These are phyloP conservation scores for Andrena trimmerana DNA, from an alignment of 2,888 invertebrate species.

Conservation along the genomic window DNA sequence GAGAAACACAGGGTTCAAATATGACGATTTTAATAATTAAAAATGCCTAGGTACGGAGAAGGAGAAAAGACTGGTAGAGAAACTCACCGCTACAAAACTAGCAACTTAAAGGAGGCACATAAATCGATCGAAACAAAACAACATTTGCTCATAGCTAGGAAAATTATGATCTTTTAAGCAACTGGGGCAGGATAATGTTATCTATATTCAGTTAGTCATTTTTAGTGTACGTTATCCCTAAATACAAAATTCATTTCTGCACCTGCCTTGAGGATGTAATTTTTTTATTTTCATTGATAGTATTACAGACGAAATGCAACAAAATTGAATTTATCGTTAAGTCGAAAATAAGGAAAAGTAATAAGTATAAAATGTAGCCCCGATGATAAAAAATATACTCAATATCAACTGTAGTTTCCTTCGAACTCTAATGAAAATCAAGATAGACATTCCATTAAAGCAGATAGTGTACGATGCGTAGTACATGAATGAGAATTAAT, in stretches of 20 bases:
- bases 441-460: slow-evolving; percentile 70
- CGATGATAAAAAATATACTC: slow-evolving; percentile 63
- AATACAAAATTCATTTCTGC: slow-evolving; percentile 29
- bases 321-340: slow-evolving; percentile 48
- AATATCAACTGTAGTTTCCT: slow-evolving; percentile 57
- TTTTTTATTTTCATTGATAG: slow-evolving; percentile 25
- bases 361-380: slow-evolving; percentile 57
- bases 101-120: slow-evolving; percentile 68
- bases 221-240: slow-evolving; percentile 40
- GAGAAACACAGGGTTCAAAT: slow-evolving; percentile 74
- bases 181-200: slow-evolving; percentile 40
- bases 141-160: slow-evolving; percentile 75
- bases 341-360: slow-evolving; percentile 38
- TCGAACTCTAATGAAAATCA: slow-evolving; percentile 48
- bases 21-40: slow-evolving; percentile 78
- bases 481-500: slow-evolving; percentile 59
- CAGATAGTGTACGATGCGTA: slow-evolving; percentile 62
- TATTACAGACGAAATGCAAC: slow-evolving; percentile 20
- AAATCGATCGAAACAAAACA: slow-evolving; percentile 68
- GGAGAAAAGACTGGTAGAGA: slow-evolving; percentile 83
- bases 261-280: slow-evolving; percentile 15
- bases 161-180: slow-evolving; percentile 56
- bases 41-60: slow-evolving; percentile 80
- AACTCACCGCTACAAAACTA: slow-evolving; percentile 76
- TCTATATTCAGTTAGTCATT: slow-evolving; percentile 44